Evolutionary conservation across 2,888 invertebrate species (phyloP).

Genomic region (Caenorhabditis parvicauda): DNA sequence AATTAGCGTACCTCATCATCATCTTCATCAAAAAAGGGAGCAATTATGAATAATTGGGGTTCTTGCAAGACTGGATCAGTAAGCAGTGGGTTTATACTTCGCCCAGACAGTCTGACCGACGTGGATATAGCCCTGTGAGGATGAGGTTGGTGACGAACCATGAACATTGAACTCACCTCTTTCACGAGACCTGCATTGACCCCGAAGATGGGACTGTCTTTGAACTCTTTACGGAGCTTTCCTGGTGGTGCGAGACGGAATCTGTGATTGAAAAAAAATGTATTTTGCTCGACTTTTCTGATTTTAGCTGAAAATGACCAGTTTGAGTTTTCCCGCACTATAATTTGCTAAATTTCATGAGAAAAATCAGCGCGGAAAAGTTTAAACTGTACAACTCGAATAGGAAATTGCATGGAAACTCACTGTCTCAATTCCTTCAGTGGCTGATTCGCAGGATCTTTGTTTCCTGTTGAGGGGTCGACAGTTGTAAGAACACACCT

Average conservation of each 20-base stretch:
- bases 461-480: constrained; percentile 31
- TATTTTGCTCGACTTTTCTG: no score
- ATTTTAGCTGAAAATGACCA: no score
- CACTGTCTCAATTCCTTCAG: constrained; percentile 39
- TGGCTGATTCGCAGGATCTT: constrained; percentile 39
- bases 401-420: background rate
- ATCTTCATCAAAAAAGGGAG: background rate
- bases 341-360: no score
- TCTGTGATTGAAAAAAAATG: constrained; percentile 6
- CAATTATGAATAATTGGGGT: background rate
- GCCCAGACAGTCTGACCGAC: constrained; percentile 45
- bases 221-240: constrained; percentile 30
- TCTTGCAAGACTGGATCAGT: constrained; percentile 5
- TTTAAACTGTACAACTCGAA: no score
- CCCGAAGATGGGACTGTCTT: constrained; percentile 42
- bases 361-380: no score
- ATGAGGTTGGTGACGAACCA: background rate
- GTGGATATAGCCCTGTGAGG: constrained; percentile 31
- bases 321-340: no score
- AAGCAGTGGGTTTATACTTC: constrained; percentile 34
- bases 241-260: constrained; percentile 44
- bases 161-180: background rate
- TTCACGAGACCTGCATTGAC: constrained; percentile 38
- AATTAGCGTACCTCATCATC: no score
- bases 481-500: constrained; percentile 43